phyloP scores from a whole-genome alignment of 2,888 invertebrate genomes.

The Cloeon dipterum region DNA sequence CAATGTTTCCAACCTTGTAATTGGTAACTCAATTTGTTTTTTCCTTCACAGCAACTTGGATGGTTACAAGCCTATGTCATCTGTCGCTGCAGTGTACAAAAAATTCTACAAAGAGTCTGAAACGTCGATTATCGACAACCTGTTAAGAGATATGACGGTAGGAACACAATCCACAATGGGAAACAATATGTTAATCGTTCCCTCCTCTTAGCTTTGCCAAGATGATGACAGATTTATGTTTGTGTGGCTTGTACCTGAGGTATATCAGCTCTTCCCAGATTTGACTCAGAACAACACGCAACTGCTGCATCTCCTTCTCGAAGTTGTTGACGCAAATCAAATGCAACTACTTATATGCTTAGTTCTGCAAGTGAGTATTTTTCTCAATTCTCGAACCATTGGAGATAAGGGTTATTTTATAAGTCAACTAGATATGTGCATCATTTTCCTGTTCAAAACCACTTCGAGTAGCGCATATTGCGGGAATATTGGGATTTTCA shows the following conservation, averaged over 20 bases:
- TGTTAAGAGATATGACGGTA: slow-evolving; percentile 60
- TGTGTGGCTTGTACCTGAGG: slow-evolving; percentile 79
- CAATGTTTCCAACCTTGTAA: too few relatives aligned
- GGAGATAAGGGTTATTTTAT: too few relatives aligned
- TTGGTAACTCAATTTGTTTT: too few relatives aligned
- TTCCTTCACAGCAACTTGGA: slow-evolving; percentile 22
- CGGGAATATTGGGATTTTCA: too few relatives aligned
- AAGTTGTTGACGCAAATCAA: slow-evolving; percentile 73
- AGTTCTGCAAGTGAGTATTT: slow-evolving; percentile 42
- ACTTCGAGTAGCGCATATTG: too few relatives aligned
- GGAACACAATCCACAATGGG: slow-evolving; percentile 4
- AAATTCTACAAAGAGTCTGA: slow-evolving; percentile 67
- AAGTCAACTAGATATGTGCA: too few relatives aligned
- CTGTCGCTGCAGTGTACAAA: slow-evolving; percentile 66
- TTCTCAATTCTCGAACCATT: neutral
- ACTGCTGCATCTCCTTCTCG: slow-evolving; percentile 69
- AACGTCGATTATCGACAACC: slow-evolving; percentile 44
- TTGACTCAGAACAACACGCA: slow-evolving; percentile 72
- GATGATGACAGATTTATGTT: slow-evolving; percentile 72
- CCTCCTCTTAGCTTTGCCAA: slow-evolving; percentile 40
- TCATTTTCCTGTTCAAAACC: too few relatives aligned
- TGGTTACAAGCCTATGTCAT: slow-evolving; percentile 56
- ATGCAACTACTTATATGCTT: slow-evolving; percentile 77
- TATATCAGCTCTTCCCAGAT: slow-evolving; percentile 74
- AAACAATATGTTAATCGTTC: neutral